phyloP scores from a whole-genome alignment of 2,797 vertebrate genomes.

The Enteromius mattozi region DNA sequence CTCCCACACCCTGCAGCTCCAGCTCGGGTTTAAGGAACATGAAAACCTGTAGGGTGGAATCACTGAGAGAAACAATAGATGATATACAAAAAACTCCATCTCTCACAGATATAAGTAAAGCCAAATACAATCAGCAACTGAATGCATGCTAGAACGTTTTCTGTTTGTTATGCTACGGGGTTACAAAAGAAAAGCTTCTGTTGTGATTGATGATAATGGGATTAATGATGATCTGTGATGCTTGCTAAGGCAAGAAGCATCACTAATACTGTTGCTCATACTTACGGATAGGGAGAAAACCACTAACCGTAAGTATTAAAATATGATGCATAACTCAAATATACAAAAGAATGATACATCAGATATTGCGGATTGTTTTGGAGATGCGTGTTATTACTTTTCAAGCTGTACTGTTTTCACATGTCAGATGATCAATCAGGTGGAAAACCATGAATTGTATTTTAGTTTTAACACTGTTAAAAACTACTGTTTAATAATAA shows the following conservation, averaged over 20 bases:
- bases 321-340: not conserved
- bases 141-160: not conserved
- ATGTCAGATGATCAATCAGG: not conserved
- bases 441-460: not conserved
- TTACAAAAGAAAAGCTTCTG: slow-evolving; percentile 22
- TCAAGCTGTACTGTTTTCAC: not conserved
- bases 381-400: not conserved
- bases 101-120: not conserved
- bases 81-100: slow-evolving; percentile 5
- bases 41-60: slow-evolving; percentile 36
- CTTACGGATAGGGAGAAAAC: not conserved
- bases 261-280: not conserved
- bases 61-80: slow-evolving; percentile 43
- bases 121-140: not conserved
- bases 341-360: not conserved
- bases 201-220: not conserved
- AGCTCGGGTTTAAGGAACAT: slow-evolving; percentile 41
- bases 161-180: not conserved
- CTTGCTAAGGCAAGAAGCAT: not conserved
- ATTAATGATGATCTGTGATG: slow-evolving; percentile 5
- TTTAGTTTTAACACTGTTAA: too few relatives aligned
- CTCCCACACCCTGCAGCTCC: slow-evolving; percentile 44
- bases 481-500: not conserved
- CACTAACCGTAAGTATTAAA: not conserved
- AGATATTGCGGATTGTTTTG: not conserved